phyloP scores from a whole-genome alignment of 2,797 vertebrate genomes.

The Sus cebifrons region DNA sequence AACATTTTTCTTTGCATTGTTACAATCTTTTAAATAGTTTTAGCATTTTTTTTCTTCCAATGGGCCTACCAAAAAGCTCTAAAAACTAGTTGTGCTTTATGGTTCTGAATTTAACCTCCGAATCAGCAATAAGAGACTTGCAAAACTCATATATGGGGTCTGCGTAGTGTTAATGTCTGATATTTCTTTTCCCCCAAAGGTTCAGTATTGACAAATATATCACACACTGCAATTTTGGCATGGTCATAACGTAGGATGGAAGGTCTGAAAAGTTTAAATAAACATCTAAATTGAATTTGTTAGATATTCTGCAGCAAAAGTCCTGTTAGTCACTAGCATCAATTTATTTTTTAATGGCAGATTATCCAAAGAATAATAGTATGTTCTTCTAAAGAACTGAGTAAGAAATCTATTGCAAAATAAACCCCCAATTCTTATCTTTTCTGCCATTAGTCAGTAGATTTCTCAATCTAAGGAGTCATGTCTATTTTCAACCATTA shows the following conservation, averaged over 20 bases:
- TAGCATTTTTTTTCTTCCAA: background rate
- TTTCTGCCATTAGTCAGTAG: slow-evolving; percentile 43
- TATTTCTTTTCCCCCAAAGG: slow-evolving; percentile 74
- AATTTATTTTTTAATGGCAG: slow-evolving; percentile 79
- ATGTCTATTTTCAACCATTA: background rate
- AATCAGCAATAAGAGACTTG: slow-evolving; percentile 68
- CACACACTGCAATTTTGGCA: slow-evolving; percentile 72
- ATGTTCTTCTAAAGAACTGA: slow-evolving; percentile 21
- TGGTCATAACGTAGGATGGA: slow-evolving; percentile 56
- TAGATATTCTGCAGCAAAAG: slow-evolving; percentile 47
- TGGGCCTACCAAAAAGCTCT: background rate
- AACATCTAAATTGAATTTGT: slow-evolving; percentile 79
- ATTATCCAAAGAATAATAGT: slow-evolving; percentile 75
- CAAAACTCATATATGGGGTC: slow-evolving; percentile 69
- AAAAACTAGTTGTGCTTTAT: slow-evolving; percentile 10
- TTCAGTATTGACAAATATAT: slow-evolving; percentile 81
- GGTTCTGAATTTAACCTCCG: slow-evolving; percentile 77
- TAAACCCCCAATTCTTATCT: slow-evolving; percentile 61
- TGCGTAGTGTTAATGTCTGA: slow-evolving; percentile 30
- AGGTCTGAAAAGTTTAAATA: slow-evolving; percentile 83
- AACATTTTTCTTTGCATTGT: slow-evolving; percentile 65
- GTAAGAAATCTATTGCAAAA: slow-evolving; percentile 66
- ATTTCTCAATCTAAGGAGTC: slow-evolving; percentile 23
- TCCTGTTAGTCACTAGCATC: slow-evolving; percentile 59
- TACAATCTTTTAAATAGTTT: background rate